Evolutionary conservation across 1,140 invertebrate genomes (phyloP).

Genomic region (Scylla paramamosain): DNA sequence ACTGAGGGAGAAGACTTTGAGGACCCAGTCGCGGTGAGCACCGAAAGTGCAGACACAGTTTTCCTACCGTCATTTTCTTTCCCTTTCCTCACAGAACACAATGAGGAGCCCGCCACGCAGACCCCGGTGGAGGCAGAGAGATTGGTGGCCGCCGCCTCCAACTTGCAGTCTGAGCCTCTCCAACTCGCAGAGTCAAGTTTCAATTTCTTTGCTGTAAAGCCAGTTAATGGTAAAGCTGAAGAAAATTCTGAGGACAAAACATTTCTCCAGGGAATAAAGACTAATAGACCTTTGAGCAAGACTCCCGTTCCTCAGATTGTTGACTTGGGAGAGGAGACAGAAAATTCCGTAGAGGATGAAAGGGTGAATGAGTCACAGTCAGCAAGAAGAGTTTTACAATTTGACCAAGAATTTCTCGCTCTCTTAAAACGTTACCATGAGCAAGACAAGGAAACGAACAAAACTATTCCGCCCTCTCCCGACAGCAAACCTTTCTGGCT

Average conservation of each 20-base stretch:
- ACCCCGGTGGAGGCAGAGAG: neutral
- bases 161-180: conserved; percentile 34
- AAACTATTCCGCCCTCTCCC: neutral
- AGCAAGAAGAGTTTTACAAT: conserved; percentile 43
- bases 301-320: conserved; percentile 57
- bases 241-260: neutral
- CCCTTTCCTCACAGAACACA: conserved; percentile 38
- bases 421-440: conserved; percentile 37
- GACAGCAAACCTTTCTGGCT: conserved; percentile 42
- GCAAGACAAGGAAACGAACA: neutral
- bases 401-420: conserved; percentile 62
- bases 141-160: neutral
- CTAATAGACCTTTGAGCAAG: conserved; percentile 1
- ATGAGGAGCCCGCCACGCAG: neutral
- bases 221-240: neutral
- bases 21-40: neutral
- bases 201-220: conserved; percentile 35
- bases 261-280: neutral
- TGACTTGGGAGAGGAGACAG: conserved; percentile 40
- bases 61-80: conserved; percentile 55
- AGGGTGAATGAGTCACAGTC: neutral
- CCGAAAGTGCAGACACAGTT: neutral
- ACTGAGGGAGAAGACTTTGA: neutral
- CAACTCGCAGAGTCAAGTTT: neutral
- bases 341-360: neutral